Percentiles rank a stretch among this genome's conserved stretches.
phyloP scores from a whole-genome alignment of 2,797 vertebrate genomes.

The Brachyrhaphis roseni region DNA sequence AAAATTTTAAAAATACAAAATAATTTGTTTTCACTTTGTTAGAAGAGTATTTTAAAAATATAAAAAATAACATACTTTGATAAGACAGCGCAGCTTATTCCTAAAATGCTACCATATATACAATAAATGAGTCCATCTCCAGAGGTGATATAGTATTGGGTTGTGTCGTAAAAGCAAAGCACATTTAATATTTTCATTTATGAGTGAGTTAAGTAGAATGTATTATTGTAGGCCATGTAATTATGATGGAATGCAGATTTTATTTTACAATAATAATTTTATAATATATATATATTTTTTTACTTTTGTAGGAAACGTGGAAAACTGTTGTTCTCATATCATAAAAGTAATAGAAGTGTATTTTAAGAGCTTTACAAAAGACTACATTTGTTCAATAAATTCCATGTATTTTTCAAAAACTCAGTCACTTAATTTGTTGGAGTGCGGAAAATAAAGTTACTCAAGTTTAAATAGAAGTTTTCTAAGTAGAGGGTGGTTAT shows the following conservation, averaged over 20 bases:
- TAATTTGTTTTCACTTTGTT: background rate
- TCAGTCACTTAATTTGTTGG: background rate
- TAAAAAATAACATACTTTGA: background rate
- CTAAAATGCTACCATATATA: background rate
- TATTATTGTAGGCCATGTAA: background rate
- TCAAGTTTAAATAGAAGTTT: background rate
- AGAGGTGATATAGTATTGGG: background rate
- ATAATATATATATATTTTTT: background rate
- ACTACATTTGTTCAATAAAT: background rate
- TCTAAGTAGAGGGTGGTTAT: background rate
- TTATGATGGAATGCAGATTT: background rate
- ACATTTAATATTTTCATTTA: background rate
- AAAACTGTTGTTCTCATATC: background rate
- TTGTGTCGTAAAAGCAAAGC: background rate
- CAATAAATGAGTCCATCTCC: background rate
- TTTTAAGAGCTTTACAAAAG: background rate
- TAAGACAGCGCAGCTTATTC: background rate
- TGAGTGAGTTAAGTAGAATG: background rate
- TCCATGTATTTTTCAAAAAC: background rate
- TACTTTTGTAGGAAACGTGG: background rate
- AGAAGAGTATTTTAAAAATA: background rate
- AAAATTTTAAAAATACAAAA: background rate
- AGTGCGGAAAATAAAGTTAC: background rate
- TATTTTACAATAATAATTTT: background rate
- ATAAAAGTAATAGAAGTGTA: background rate